Conservation (phyloP, 2,888 invertebrate genomes). For the Pherbina coryleti region DNA sequence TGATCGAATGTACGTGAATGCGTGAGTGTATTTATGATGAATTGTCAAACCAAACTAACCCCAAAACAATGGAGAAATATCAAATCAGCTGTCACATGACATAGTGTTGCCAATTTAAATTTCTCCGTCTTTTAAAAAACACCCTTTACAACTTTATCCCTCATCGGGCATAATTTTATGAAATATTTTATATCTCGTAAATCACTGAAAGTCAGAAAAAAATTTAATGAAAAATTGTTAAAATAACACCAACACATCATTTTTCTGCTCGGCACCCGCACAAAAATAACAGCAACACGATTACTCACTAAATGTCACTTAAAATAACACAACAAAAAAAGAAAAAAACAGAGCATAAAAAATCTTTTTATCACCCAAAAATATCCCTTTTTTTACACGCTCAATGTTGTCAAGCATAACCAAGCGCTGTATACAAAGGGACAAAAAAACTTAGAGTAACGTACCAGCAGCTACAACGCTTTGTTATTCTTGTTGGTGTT, state of each 20-base stretch:
- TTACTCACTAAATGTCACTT: conserved; percentile 30
- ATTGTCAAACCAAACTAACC: too few species aligned
- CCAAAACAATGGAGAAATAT: too few species aligned
- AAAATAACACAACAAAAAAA: not conserved
- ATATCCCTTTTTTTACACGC: not conserved
- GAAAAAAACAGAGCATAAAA: too few species aligned
- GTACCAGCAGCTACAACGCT: not conserved
- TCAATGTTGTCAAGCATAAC: not conserved
- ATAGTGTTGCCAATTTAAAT: too few species aligned
- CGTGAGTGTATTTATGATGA: too few species aligned
- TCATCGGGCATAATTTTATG: too few species aligned
- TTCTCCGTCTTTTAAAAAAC: too few species aligned
- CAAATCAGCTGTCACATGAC: too few species aligned
- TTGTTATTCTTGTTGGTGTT: not conserved
- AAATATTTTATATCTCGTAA: too few species aligned
- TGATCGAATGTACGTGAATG: too few species aligned
- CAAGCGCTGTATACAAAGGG: not conserved
- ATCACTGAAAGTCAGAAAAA: not conserved
- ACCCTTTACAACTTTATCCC: too few species aligned
- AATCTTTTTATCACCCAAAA: conserved; percentile 7
- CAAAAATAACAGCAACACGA: conserved; percentile 18
- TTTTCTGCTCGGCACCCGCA: not conserved
- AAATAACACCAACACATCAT: not conserved
- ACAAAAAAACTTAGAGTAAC: not conserved
- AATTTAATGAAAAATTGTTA: not conserved